Conservation (phyloP, 2,888 invertebrate species). For the Pollenia amentaria region DNA sequence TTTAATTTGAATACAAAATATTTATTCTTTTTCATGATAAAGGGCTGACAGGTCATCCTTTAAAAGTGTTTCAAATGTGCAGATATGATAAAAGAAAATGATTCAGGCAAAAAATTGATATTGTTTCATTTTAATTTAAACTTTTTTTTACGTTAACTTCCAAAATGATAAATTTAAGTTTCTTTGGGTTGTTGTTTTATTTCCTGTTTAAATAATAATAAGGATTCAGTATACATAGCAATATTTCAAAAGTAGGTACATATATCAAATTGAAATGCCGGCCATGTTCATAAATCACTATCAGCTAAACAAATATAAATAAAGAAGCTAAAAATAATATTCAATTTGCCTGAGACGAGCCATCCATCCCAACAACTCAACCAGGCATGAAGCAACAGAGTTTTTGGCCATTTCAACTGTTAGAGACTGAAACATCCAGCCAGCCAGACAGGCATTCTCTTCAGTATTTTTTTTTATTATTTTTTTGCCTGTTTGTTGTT, state of each 20-base stretch:
- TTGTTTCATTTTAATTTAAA: too few species aligned
- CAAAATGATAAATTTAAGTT: too few species aligned
- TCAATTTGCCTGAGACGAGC: constrained; percentile 40
- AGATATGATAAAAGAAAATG: not conserved
- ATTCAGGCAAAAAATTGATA: not conserved
- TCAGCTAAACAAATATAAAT: constrained; percentile 32
- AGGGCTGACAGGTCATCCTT: constrained; percentile 25
- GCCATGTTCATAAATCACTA: constrained; percentile 53
- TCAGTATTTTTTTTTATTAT: not conserved
- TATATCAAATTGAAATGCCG: not conserved
- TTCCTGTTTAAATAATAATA: not conserved
- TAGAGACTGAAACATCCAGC: not conserved
- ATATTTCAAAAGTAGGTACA: too few species aligned
- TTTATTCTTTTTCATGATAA: constrained; percentile 1
- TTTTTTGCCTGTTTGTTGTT: constrained; percentile 43
- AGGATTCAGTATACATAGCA: too few species aligned
- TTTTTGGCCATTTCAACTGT: not conserved
- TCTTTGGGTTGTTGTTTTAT: not conserved
- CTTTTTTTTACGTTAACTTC: too few species aligned
- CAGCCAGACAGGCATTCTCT: too few species aligned
- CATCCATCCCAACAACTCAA: constrained; percentile 1
- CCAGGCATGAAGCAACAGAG: not conserved
- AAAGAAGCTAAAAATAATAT: constrained; percentile 3
- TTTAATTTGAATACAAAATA: not conserved
- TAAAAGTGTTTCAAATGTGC: not conserved